Conservation (phyloP, 30 jellyfish, hydroid and myxozoan genomes). For the Catostylus mosaicus region DNA sequence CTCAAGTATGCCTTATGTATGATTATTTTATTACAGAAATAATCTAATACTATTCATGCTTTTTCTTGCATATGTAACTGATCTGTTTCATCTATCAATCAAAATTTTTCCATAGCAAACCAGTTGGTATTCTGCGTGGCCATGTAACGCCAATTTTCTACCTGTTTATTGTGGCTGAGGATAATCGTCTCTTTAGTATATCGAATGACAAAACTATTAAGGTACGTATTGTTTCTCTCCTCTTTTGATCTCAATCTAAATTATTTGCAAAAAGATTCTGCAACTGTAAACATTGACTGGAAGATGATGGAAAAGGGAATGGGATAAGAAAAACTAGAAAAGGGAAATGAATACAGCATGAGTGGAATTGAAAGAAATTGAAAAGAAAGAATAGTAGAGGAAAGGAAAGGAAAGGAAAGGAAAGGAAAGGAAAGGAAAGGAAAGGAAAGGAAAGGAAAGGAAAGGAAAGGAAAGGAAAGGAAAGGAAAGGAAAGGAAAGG, state of each 20-base stretch:
- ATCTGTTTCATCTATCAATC: background rate
- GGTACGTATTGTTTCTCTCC: constrained; percentile 32
- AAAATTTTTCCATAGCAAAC: constrained; percentile 67
- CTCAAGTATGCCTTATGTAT: too few species aligned
- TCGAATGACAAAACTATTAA: constrained; percentile 91
- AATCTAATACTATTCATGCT: too few species aligned
- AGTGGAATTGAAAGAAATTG: background rate
- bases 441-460: background rate
- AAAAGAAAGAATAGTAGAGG: background rate
- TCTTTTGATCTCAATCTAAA: background rate
- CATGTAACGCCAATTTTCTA: constrained; percentile 92
- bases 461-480: background rate
- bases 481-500: background rate
- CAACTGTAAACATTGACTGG: too few species aligned
- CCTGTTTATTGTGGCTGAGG: constrained; percentile 84
- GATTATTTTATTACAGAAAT: too few species aligned
- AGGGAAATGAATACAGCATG: too few species aligned
- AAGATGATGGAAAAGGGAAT: too few species aligned
- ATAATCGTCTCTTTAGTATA: constrained; percentile 86
- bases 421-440: background rate
- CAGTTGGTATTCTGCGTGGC: constrained; percentile 96
- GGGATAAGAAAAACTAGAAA: too few species aligned
- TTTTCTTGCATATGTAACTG: too few species aligned
- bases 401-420: background rate
- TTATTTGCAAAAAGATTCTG: too few species aligned